Percentiles rank a stretch among this genome's conserved stretches.
phyloP scores from a whole-genome alignment of 2,113 vertebrate genomes.

The Labrus mixtus region DNA sequence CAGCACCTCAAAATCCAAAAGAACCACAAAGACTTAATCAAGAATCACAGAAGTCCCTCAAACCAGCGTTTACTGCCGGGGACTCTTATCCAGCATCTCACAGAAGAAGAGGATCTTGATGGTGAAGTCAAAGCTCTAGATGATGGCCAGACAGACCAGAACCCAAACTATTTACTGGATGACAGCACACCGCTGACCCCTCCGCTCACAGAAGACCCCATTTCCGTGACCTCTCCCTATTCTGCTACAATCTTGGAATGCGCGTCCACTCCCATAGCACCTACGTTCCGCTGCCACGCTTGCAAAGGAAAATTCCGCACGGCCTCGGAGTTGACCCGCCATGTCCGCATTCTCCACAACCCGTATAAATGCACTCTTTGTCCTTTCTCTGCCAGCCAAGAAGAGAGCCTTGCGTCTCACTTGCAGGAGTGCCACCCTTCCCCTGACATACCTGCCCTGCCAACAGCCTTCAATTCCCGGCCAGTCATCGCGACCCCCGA shows the following conservation, averaged over 20 bases:
- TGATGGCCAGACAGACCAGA: constrained; percentile 66
- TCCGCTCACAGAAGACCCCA: constrained; percentile 80
- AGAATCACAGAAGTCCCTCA: constrained; percentile 57
- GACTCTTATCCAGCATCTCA: constrained; percentile 69
- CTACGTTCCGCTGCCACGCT: constrained; percentile 89
- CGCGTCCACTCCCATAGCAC: constrained; percentile 53
- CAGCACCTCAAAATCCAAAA: constrained; percentile 81
- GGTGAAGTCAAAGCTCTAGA: constrained; percentile 60
- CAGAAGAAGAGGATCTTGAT: constrained; percentile 64
- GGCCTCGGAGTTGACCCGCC: constrained; percentile 89
- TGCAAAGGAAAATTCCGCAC: constrained; percentile 96
- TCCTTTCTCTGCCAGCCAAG: constrained; percentile 90
- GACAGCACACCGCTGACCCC: constrained; percentile 78
- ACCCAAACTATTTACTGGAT: constrained; percentile 71
- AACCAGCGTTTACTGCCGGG: constrained; percentile 66
- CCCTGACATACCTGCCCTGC: constrained; percentile 54
- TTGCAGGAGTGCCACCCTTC: constrained; percentile 84
- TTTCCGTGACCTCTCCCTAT: constrained; percentile 73
- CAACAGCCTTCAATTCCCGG: constrained; percentile 57
- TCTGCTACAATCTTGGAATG: constrained; percentile 55
- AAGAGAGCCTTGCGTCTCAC: constrained; percentile 89
- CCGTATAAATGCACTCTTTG: constrained; percentile 93
- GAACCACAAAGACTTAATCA: constrained; percentile 65
- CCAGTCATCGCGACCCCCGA: constrained; percentile 59
- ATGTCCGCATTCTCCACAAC: constrained; percentile 92